Base-by-base conservation (phyloP, 2,797 vertebrate species). In the Lacerta bilineata region DNA sequence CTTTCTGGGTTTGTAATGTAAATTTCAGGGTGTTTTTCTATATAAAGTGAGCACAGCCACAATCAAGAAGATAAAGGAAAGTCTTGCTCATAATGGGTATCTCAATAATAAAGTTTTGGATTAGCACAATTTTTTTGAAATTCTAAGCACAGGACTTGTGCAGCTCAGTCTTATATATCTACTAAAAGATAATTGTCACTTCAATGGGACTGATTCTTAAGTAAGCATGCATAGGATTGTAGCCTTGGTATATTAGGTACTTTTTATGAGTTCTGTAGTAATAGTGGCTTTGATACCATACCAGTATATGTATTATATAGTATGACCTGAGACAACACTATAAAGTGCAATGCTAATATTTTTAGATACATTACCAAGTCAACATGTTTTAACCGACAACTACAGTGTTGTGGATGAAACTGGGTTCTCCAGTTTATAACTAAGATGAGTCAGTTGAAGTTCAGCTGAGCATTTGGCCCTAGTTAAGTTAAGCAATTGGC, bases 381-480 rank as follows among this genome's bases (percentile, higher is more conserved):
- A 79, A 0, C 41, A 83, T 86, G 90, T 90, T 23, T 90, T 0
- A 79, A 27, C 17, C 84, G 9, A 39, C 2, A 39, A 81, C 64
- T 92, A 59, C 13, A 17, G 83, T 87, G 41, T 25, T 79, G 27
- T 9, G 87, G 68, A 4, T 43, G 74, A 83, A 88, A 68, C 4
- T 75, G 0, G 2, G 20, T 4, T 4, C 23, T 55, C 75, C 43
- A 36, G 1, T 75, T 61, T 76, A 3, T 59, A 4, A 4, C 0
- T 15, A 46, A 75, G 46, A 0, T 5, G 50, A 46, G 85, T 87
- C 7, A 43, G 55, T 2, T 41, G 85, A 13, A 80, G 1, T 59
- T 64, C 3, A 55, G 39, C 83, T 82, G 46, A 43, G 87, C 87
- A 89, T 81, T 92, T 86, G 77, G 55, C 11, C 25, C 41, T 43